Evolutionary conservation across 2,888 invertebrate genomes (phyloP).

Genomic region (Ephialtes manifestator): DNA sequence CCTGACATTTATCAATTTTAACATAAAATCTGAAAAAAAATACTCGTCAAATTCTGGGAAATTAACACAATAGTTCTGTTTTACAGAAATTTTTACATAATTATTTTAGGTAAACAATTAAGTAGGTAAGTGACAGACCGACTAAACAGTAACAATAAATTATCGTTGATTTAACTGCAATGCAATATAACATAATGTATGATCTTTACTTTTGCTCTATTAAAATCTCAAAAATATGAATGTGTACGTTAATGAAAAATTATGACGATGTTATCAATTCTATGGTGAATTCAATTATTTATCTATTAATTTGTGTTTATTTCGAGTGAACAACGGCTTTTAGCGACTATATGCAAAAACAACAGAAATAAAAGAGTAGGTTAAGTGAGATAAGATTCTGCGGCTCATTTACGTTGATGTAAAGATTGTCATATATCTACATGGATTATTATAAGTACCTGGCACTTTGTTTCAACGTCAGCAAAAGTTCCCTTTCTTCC

Average conservation of each 20-base stretch:
- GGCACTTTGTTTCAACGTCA: constrained; percentile 94
- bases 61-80: no score
- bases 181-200: no score
- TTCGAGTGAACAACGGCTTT: background rate
- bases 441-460: constrained; percentile 87
- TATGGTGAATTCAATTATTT: background rate
- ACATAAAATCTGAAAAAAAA: background rate
- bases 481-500: constrained; percentile 94
- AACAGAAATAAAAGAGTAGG: background rate
- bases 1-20: background rate
- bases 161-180: no score
- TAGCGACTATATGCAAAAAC: background rate
- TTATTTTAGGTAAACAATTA: no score
- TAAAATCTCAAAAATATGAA: no score
- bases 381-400: background rate
- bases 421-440: background rate
- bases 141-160: no score
- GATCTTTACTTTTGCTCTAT: no score
- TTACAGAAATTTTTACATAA: no score
- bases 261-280: background rate
- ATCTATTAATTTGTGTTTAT: no score
- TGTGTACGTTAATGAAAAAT: no score
- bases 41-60: no score
- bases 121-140: no score
- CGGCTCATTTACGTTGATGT: background rate